Evolutionary conservation across 2,888 invertebrate species (phyloP), one percentile per base, ranked within the genome.

Genomic region (Eudemis profundana): DNA sequence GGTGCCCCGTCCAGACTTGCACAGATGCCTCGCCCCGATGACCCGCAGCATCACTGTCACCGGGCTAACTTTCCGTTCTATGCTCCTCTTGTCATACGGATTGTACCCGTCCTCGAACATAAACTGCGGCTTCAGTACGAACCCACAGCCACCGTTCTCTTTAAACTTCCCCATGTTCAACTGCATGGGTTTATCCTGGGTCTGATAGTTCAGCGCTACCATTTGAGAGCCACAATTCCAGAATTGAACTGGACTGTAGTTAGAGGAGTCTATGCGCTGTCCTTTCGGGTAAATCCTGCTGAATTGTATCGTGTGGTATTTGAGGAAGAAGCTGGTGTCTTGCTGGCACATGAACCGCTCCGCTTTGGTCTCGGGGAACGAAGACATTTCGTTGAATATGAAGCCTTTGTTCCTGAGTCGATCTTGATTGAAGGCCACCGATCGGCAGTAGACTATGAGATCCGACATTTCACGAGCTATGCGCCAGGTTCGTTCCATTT

Each of bases 391-490:
- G 79, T 96, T 95, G 85, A 95, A 97, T n/a, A 95, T 93, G 87
- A 97, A 95, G 4, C 95, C 95, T 71, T 94, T 94, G 56, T 89
- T 93, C 61, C 93, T 93, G n/a, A 96, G 90, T 76, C 94, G 92
- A 1, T 97, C 97, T 64, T 94, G 92, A 78, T 94, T 95, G 89
- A 97, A 98, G 3, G 96, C 94, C 8, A 97, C 96, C 0, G 93
- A 92, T 49, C 98, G 95, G 86, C 98, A 99, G 85, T 99, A 99
- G 21, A 99, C 96, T 57, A 99, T 98, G 40, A 99, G 93, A 87
- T 98, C 97, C 0, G 99, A 99, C 93, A 99, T 96, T 92, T 99
- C 99, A 81, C 98, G 97, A 46, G 99, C 99, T 72, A 99, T 97
- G 61, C 97, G 94, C 90, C 96, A 96, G 0, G 96, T 95, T 56